phyloP scores from a whole-genome alignment of 2,797 vertebrate genomes.

The Prionace glauca region DNA sequence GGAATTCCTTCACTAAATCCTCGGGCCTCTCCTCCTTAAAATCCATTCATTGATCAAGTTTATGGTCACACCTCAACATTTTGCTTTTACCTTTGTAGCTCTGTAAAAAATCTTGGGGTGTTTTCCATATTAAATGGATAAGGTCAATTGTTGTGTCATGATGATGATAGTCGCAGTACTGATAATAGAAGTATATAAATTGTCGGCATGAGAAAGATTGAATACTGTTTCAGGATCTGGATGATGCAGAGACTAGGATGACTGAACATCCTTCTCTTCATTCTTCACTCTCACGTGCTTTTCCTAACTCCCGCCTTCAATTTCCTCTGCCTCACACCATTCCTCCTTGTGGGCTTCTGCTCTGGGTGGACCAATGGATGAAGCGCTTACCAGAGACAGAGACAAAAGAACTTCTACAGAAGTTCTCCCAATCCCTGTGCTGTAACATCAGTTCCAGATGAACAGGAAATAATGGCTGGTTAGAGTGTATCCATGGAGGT shows the following conservation, averaged over 20 bases:
- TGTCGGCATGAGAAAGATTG: background rate
- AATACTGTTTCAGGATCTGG: background rate
- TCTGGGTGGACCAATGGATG: background rate
- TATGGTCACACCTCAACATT: background rate
- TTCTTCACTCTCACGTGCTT: background rate
- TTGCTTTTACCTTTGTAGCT: background rate
- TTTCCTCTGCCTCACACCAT: background rate
- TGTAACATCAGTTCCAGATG: background rate
- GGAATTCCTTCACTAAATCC: background rate
- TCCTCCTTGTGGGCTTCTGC: background rate
- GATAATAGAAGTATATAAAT: background rate
- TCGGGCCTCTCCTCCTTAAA: background rate
- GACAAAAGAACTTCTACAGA: background rate
- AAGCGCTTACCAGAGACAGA: background rate
- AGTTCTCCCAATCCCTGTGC: background rate
- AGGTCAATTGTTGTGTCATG: background rate
- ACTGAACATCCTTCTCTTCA: background rate
- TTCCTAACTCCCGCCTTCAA: background rate
- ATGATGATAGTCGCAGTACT: background rate
- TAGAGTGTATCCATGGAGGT: background rate
- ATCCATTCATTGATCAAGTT: background rate
- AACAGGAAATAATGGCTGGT: background rate
- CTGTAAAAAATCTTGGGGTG: background rate
- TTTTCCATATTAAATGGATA: no score
- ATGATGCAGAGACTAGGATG: background rate